These are phyloP conservation scores for Platalea minor DNA, from an alignment of 2,797 vertebrate species.

Conservation along the genomic window DNA sequence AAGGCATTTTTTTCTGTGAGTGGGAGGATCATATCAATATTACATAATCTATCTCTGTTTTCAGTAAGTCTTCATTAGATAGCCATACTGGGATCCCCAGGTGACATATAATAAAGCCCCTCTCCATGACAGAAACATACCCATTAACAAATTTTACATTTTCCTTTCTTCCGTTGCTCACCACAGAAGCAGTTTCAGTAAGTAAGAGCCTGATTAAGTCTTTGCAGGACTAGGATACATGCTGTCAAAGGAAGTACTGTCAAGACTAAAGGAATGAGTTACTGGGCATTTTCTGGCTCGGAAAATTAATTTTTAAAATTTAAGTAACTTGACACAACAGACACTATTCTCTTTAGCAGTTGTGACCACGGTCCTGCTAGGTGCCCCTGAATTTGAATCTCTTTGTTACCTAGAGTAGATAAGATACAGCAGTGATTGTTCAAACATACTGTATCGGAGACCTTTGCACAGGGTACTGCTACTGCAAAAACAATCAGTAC, in stretches of 20 bases:
- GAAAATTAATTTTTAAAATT: neutral
- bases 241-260: neutral
- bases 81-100: constrained; percentile 24
- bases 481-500: constrained; percentile 27
- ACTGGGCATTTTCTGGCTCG: neutral
- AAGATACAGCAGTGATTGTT: constrained; percentile 51
- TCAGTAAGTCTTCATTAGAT: constrained; percentile 42
- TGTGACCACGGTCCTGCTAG: neutral
- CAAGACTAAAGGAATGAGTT: constrained; percentile 9
- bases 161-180: constrained; percentile 47
- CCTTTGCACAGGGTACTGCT: constrained; percentile 45
- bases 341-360: neutral
- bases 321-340: neutral
- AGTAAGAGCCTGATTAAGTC: constrained; percentile 21
- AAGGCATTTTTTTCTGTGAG: neutral
- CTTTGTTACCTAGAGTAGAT: constrained; percentile 41
- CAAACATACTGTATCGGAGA: constrained; percentile 58
- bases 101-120: constrained; percentile 37
- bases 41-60: constrained; percentile 37
- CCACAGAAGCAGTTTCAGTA: constrained; percentile 56
- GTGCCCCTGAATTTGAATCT: constrained; percentile 31
- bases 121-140: constrained; percentile 30
- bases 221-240: neutral
- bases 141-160: constrained; percentile 55
- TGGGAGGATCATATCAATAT: constrained; percentile 2